Base-by-base conservation (phyloP, 2,888 invertebrate species). In the Acanthoscelides obtectus region DNA sequence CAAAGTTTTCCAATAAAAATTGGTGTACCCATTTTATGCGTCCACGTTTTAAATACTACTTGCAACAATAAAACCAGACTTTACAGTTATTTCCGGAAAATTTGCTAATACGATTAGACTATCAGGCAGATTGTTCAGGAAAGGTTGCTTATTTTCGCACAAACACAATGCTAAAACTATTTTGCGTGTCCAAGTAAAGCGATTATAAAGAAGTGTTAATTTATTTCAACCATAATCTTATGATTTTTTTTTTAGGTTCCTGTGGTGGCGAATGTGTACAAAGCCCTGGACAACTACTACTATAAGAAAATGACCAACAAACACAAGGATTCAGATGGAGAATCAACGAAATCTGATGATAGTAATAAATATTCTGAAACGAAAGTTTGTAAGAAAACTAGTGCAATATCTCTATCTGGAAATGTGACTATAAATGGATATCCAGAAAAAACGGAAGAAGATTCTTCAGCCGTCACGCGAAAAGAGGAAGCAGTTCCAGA, bases 231-330 rank as follows among this genome's bases (percentile, higher is more conserved):
- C n/a, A n/a, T n/a, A n/a, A n/a, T n/a, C n/a, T n/a, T n/a, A n/a
- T n/a, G n/a, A n/a, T 2, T 64, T 69, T 64, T 69, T 20, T n/a
- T 22, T 20, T 4, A 69, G 69, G 74, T 74, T 4, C 80, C 81
- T 6, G 79, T 78, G 69, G 75, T 81, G 5, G 70, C 76, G 4
- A 78, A 74, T 67, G 80, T 82, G 6, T 75, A 72, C 65, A 80
- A 77, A 71, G 78, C 79, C 0, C 74, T 81, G 68, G 77, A 79
- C 68, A 74, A 73, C 22, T 77, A 79, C 70, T 78, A 79, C 65
- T 75, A 74, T 66, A 78, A 74, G 71, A 45, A 45, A 45, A 45
- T 45, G 45, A 17, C 45, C 45, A 45, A 12, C 17, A 45, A 17
- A 22, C 22, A 22, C 20, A 67, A 20, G 19, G n/a, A 67, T 22